Conservation (phyloP, 2,888 invertebrate genomes). For the Diachrysia chrysitis region DNA sequence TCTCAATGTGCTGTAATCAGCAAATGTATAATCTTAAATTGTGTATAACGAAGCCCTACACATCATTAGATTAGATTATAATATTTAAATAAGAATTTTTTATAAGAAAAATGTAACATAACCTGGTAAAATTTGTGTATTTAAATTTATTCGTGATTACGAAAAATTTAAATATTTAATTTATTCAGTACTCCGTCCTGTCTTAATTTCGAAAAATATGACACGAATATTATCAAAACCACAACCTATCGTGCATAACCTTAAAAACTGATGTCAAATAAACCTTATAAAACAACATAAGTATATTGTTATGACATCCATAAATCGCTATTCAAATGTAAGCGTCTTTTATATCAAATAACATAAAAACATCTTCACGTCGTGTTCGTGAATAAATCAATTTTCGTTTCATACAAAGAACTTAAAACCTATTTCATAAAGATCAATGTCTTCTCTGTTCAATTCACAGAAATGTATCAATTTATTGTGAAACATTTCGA, state of each 20-base stretch:
- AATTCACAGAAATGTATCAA: neutral
- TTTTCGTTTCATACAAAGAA: slow-evolving; percentile 1
- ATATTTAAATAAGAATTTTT: too few relatives aligned
- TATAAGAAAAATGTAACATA: too few relatives aligned
- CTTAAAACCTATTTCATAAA: neutral
- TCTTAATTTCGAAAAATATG: too few relatives aligned
- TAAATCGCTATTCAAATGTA: slow-evolving; percentile 3
- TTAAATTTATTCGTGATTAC: too few relatives aligned
- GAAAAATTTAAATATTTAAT: too few relatives aligned
- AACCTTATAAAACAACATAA: neutral
- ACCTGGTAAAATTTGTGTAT: too few relatives aligned
- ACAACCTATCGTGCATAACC: too few relatives aligned
- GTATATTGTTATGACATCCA: neutral
- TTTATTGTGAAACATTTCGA: neutral
- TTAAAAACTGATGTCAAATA: too few relatives aligned
- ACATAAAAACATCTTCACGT: neutral
- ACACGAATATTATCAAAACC: too few relatives aligned
- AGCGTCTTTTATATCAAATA: neutral
- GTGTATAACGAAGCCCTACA: too few relatives aligned
- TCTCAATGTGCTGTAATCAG: neutral
- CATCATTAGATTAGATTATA: too few relatives aligned
- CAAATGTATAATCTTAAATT: neutral
- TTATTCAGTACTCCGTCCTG: too few relatives aligned
- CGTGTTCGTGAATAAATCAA: slow-evolving; percentile 1
- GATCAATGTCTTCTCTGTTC: neutral